Percentiles rank a stretch among this genome's conserved stretches.
phyloP scores from a whole-genome alignment of 2,113 vertebrate genomes.

The Boleophthalmus pectinirostris region DNA sequence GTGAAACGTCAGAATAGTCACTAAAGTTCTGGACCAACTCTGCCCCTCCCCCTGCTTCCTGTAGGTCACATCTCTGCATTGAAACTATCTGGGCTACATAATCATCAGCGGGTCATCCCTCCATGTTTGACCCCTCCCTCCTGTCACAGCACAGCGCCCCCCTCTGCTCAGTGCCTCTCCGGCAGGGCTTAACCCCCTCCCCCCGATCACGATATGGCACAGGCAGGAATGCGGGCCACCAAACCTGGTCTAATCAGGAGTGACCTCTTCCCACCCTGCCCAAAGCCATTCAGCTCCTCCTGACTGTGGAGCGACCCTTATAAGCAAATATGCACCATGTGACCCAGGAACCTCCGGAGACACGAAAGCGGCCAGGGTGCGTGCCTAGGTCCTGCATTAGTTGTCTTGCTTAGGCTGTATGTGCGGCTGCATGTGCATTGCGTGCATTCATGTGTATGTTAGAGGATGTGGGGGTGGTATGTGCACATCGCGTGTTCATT shows the following conservation, averaged over 20 bases:
- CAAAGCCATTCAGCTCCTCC: conserved; percentile 35
- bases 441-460: conserved; percentile 54
- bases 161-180: conserved; percentile 33
- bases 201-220: conserved; percentile 37
- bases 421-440: conserved; percentile 33
- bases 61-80: conserved; percentile 16
- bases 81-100: conserved; percentile 22
- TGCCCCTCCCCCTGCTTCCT: conserved; percentile 39
- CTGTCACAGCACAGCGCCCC: conserved; percentile 7
- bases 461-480: conserved; percentile 36
- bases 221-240: conserved; percentile 51
- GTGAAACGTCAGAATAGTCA: conserved; percentile 8
- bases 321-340: conserved; percentile 63
- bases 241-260: conserved; percentile 47
- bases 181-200: conserved; percentile 38
- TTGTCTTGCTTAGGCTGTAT: conserved; percentile 40
- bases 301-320: conserved; percentile 22
- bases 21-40: background rate
- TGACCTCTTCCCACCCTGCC: conserved; percentile 28
- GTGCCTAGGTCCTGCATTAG: conserved; percentile 45
- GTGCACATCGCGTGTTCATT: conserved; percentile 56
- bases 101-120: conserved; percentile 45
- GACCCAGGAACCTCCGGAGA: conserved; percentile 50
- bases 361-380: conserved; percentile 42
- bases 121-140: conserved; percentile 25